Conservation (phyloP, 2,113 vertebrate species). For the Tyrannus savana region DNA sequence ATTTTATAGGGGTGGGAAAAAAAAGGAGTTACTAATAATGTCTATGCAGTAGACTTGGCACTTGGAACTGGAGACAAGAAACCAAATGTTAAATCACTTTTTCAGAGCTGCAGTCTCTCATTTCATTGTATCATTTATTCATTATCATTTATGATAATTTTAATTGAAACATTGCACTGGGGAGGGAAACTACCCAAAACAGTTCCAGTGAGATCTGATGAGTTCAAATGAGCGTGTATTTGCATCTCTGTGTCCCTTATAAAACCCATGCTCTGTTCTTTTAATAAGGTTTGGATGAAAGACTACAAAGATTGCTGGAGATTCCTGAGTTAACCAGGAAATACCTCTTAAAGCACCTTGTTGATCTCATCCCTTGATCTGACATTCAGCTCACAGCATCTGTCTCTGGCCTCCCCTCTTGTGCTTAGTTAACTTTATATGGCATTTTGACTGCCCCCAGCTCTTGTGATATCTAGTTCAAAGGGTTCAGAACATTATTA, state of each 20-base stretch:
- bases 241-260: not conserved
- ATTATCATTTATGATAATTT: not conserved
- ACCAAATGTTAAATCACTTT: not conserved
- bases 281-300: not conserved
- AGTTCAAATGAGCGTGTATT: not conserved
- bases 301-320: not conserved
- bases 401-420: conserved; percentile 5
- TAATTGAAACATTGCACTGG: not conserved
- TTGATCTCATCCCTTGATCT: conserved; percentile 14
- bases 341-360: conserved; percentile 9
- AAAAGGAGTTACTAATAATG: not conserved
- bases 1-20: not conserved
- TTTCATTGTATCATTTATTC: not conserved
- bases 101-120: not conserved
- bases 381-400: not conserved
- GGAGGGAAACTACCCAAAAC: not conserved
- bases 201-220: not conserved
- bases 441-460: conserved; percentile 17
- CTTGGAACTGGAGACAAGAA: not conserved
- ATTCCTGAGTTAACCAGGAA: conserved; percentile 20
- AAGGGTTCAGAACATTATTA: not conserved
- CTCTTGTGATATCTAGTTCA: conserved; percentile 25
- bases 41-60: not conserved
- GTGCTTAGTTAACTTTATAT: conserved; percentile 13
- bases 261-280: not conserved